Conservation (phyloP, 2,888 invertebrate genomes). For the Frankliniella intonsa region DNA sequence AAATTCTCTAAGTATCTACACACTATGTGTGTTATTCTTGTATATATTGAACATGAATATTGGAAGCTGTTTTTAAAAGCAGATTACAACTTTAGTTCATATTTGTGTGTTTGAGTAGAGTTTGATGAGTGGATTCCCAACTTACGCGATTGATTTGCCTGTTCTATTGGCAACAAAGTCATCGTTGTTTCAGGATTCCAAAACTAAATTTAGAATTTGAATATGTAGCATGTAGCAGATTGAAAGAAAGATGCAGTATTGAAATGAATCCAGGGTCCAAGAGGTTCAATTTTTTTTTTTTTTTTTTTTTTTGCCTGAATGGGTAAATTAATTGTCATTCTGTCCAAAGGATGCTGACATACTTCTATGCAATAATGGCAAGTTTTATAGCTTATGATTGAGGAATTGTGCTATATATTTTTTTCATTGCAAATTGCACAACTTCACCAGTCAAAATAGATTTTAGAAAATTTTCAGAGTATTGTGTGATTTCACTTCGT, state of each 20-base stretch:
- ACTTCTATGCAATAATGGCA: not conserved
- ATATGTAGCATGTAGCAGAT: not conserved
- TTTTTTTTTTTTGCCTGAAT: too few species aligned
- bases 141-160: not conserved
- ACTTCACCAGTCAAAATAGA: too few species aligned
- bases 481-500: too few species aligned
- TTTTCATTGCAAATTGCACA: not conserved
- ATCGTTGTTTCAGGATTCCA: not conserved
- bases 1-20: not conserved
- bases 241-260: not conserved
- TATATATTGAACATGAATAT: not conserved
- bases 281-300: not conserved
- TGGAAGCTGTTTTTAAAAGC: not conserved
- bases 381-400: not conserved
- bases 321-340: not conserved
- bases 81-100: not conserved
- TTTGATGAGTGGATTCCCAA: not conserved
- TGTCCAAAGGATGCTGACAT: not conserved
- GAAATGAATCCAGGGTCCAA: not conserved
- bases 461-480: too few species aligned
- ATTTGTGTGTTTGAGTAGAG: not conserved
- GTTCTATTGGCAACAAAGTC: not conserved
- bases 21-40: constrained; percentile 13
- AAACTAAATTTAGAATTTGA: not conserved
- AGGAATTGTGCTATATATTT: not conserved